Evolutionary conservation across 2,113 vertebrate species (phyloP).

Genomic region (Coptodon rendalli): DNA sequence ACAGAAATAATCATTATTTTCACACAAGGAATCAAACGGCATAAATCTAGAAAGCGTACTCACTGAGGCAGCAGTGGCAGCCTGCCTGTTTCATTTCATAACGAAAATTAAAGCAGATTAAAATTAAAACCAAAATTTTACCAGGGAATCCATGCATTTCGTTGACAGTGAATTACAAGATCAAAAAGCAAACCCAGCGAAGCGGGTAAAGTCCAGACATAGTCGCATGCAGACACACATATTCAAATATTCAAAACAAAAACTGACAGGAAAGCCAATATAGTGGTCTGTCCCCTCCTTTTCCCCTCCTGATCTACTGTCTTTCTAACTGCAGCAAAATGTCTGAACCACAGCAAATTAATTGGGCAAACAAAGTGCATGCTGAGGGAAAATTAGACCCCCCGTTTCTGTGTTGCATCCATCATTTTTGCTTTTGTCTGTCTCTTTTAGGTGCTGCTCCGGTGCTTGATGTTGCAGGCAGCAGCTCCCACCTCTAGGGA

Average conservation of each 20-base stretch:
- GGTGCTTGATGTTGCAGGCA: slow-evolving; percentile 17
- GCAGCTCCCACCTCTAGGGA: neutral
- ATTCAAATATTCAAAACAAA: neutral
- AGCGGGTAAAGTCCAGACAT: neutral
- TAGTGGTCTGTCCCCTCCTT: neutral
- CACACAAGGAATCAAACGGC: neutral
- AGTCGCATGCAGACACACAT: neutral
- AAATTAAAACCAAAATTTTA: neutral
- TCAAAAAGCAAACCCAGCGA: neutral
- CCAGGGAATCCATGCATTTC: neutral
- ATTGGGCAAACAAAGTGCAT: slow-evolving; percentile 55
- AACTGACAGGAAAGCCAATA: neutral
- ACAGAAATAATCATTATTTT: neutral
- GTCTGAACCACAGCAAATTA: slow-evolving; percentile 48
- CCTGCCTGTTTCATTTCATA: neutral
- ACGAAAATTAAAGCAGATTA: neutral
- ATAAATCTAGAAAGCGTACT: neutral
- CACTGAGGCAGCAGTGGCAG: neutral
- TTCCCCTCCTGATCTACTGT: neutral
- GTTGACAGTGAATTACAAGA: slow-evolving; percentile 16
- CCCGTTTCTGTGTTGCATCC: slow-evolving; percentile 19
- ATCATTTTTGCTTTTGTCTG: slow-evolving; percentile 31
- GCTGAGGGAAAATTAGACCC: slow-evolving; percentile 36
- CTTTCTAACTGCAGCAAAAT: slow-evolving; percentile 12
- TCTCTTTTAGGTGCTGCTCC: slow-evolving; percentile 1